Evolutionary conservation across 2,113 vertebrate species (phyloP).

Genomic region (Lophotis ruficrista): DNA sequence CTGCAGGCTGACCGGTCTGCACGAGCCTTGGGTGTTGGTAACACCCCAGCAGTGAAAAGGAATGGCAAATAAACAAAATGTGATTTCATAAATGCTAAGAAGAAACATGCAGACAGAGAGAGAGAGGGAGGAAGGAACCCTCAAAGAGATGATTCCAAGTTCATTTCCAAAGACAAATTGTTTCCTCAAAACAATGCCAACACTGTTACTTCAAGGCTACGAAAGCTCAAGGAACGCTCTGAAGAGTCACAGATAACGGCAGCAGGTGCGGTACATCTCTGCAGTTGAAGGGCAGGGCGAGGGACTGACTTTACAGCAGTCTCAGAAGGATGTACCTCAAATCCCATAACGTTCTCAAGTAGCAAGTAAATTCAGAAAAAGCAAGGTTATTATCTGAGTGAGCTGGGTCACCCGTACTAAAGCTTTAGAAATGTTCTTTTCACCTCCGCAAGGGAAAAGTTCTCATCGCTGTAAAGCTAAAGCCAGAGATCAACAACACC

Average conservation of each 20-base stretch:
- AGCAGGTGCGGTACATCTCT: neutral
- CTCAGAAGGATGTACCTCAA: rapidly evolving
- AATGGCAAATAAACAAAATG: neutral
- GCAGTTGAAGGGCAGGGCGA: rapidly evolving
- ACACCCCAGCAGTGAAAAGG: neutral
- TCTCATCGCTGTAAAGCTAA: neutral
- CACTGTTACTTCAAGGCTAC: neutral
- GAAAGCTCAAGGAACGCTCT: neutral
- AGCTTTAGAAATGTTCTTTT: neutral
- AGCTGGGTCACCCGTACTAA: neutral
- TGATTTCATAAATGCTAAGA: neutral
- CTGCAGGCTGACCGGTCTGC: neutral
- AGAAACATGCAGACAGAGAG: neutral
- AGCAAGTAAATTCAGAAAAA: neutral
- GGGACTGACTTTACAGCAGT: neutral
- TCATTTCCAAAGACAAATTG: neutral
- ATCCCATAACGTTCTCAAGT: no score
- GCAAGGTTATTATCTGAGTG: neutral
- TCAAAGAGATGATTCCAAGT: neutral
- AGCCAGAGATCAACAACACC: neutral
- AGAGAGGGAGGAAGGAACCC: neutral
- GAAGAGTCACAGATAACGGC: neutral
- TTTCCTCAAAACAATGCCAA: neutral
- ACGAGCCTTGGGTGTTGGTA: rapidly evolving
- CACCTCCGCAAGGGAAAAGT: neutral